Evolutionary conservation across 1,140 invertebrate genomes (phyloP), one percentile per base, ranked within the genome.

Genomic region (Lerema accius): DNA sequence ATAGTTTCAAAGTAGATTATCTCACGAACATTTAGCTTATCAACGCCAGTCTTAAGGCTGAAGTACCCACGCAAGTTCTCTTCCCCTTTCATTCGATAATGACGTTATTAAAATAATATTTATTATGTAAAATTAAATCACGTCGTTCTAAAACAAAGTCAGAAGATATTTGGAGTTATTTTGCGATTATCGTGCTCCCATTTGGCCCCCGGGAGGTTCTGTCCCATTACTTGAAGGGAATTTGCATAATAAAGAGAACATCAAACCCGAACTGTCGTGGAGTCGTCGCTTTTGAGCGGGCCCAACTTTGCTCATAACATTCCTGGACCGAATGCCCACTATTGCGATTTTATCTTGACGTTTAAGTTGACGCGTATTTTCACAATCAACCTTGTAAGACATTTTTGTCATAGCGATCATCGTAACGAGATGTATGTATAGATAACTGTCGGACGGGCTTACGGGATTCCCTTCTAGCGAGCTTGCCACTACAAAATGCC

Each of bases 241-340:
- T 55, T 55, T 55, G 51, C 51, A 55, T 55, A 42, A 55, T 55
- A 55, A 55, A 55, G 37, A 39, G 51, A 42, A 3, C 51, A 55
- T 55, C 51, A 55, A 55, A 55, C 51, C 13, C 17, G 14, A 50
- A 28, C 17, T 14, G 51, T 55, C 51, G n/a, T 50, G 28, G n/a
- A 40, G 39, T n/a, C 49, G 49, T 49, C 15, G 49, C 14, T 39
- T 39, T 19, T 28, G 14, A 37, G 15, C 28, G 23, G 14, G 15
- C 50, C 16, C 11, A 10, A 42, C 37, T 23, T 55, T 39, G 17
- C 37, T 42, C 50, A 55, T 55, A 55, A 55, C 37, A 39, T 55
- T 55, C 51, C 19, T 55, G 16, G 35, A 19, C 35, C 51, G 17
- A 7, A 11, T 15, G 7, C 39, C 39, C 17, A 43, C 51, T 55